Percentiles rank a stretch among this genome's conserved stretches.
Evolutionary conservation across 2,113 vertebrate genomes (phyloP).

Genomic region (Rhagologus leucostigma): DNA sequence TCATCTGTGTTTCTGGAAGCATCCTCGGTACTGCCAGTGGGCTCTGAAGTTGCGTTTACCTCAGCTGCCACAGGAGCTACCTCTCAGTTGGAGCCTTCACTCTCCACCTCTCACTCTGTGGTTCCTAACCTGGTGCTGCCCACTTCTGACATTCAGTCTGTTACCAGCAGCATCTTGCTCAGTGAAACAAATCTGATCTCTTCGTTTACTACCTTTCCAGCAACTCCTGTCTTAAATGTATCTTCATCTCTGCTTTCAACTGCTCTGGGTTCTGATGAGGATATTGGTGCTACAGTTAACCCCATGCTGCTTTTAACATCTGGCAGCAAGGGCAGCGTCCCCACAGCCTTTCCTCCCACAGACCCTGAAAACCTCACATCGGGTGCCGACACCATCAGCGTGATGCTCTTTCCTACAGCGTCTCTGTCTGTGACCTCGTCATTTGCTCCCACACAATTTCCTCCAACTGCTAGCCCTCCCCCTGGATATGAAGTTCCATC

Average conservation of each 20-base stretch:
- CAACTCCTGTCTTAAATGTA: slow-evolving; percentile 3
- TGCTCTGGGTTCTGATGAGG: neutral
- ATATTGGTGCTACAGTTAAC: neutral
- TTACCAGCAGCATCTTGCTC: slow-evolving; percentile 10
- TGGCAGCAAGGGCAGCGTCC: slow-evolving; percentile 14
- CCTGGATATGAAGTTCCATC: slow-evolving; percentile 22
- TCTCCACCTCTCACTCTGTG: neutral
- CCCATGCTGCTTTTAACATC: neutral
- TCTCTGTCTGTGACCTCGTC: neutral
- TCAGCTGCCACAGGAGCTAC: slow-evolving; percentile 69
- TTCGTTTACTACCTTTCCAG: neutral
- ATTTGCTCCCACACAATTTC: slow-evolving; percentile 25
- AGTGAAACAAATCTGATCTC: slow-evolving; percentile 19
- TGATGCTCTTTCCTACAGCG: neutral
- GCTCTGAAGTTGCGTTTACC: slow-evolving; percentile 61
- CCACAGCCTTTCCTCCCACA: neutral
- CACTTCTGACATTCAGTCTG: neutral
- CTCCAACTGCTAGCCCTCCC: neutral
- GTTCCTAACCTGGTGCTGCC: slow-evolving; percentile 40
- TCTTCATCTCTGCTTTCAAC: slow-evolving; percentile 18
- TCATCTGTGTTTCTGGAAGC: slow-evolving; percentile 30
- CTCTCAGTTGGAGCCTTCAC: slow-evolving; percentile 57
- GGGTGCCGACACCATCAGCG: neutral
- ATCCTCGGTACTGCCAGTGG: neutral
- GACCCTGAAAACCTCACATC: neutral